These are phyloP conservation scores for Epizoanthus ramosus DNA, from an alignment of 92 coral and sea anemone species.

Conservation along the genomic window DNA sequence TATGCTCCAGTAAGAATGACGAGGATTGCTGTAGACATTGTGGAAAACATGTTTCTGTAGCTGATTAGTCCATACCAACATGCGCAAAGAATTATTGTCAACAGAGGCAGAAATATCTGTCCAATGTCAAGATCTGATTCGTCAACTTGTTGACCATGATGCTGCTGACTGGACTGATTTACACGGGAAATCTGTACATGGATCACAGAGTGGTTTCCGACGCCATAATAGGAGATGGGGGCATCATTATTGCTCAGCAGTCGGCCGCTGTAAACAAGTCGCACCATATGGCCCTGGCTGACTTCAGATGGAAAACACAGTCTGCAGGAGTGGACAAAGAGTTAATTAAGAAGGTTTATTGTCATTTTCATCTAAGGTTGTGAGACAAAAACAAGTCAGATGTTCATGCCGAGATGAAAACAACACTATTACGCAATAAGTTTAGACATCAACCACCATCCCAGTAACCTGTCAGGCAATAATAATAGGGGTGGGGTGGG, in stretches of 20 bases:
- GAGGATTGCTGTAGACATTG: conserved; percentile 83
- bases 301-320: conserved; percentile 79
- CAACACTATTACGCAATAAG: no score
- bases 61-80: conserved; percentile 90
- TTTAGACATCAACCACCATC: background rate
- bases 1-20: conserved; percentile 84
- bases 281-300: conserved; percentile 81
- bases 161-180: conserved; percentile 43
- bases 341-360: background rate
- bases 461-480: no score
- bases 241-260: conserved; percentile 75
- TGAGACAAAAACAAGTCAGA: no score
- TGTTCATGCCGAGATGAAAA: background rate
- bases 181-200: conserved; percentile 87
- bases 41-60: conserved; percentile 80
- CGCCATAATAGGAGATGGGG: conserved; percentile 79
- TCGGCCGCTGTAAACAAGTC: conserved; percentile 86
- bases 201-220: conserved; percentile 79
- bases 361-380: no score
- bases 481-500: no score
- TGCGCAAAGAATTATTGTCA: conserved; percentile 68
- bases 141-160: conserved; percentile 22
- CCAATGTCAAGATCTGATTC: conserved; percentile 82
- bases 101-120: conserved; percentile 80
- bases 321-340: conserved; percentile 41